phyloP scores from a whole-genome alignment of 2,797 vertebrate species.

The Danio kyathit region DNA sequence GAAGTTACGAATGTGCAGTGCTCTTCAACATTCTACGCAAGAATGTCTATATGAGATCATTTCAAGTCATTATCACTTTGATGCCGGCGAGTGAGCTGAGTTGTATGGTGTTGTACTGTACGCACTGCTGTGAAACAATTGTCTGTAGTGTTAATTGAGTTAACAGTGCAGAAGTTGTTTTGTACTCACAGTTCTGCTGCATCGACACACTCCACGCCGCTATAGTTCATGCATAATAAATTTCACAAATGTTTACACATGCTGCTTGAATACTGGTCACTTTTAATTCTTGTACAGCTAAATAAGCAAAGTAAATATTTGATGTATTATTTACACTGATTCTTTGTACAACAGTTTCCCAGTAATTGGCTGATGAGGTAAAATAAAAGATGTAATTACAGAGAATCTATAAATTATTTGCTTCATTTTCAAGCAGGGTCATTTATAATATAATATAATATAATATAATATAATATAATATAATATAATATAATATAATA shows the following conservation, averaged over 20 bases:
- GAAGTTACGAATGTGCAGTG: background rate
- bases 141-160: conserved; percentile 24
- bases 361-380: background rate
- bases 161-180: conserved; percentile 17
- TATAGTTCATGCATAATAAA: conserved; percentile 33
- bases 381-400: background rate
- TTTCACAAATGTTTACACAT: conserved; percentile 31
- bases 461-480: no score
- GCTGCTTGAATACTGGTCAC: conserved; percentile 33
- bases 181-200: conserved; percentile 18
- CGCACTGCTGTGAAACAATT: background rate
- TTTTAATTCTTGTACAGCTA: conserved; percentile 14
- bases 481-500: no score
- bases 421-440: background rate
- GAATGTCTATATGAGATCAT: background rate
- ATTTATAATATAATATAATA: no score
- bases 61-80: conserved; percentile 7
- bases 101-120: conserved; percentile 10
- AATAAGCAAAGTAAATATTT: conserved; percentile 14
- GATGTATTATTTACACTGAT: background rate
- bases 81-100: background rate
- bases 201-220: conserved; percentile 8
- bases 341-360: background rate
- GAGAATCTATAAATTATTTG: background rate
- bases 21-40: background rate